A percentile compares a stretch with the other conserved stretches of the same genome.
Evolutionary conservation across 1,140 invertebrate species (phyloP).

Genomic region (Caerostris darwini): DNA sequence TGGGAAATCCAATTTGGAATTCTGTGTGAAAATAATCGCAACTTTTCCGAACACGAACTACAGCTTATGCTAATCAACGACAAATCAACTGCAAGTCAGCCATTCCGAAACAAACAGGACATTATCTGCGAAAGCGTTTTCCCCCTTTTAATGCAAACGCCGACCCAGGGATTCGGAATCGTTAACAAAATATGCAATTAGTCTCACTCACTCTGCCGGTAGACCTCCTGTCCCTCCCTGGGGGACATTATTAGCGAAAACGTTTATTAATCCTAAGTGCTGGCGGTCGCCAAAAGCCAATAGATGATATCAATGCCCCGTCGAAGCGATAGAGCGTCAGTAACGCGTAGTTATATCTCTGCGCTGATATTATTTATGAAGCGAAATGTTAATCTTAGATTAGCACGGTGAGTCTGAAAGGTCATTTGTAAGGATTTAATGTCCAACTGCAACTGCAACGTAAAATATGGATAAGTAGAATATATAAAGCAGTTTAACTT

Average conservation of each 20-base stretch:
- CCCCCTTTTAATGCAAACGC: neutral
- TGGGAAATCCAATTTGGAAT: no score
- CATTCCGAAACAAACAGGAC: neutral
- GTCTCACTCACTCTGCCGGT: neutral
- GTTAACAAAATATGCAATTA: conserved; percentile 6
- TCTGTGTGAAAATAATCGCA: neutral
- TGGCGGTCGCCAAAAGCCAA: neutral
- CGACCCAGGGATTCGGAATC: neutral
- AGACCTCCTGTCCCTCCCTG: neutral
- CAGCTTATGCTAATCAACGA: neutral
- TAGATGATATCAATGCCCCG: neutral
- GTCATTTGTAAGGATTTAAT: no score
- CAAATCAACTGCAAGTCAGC: neutral
- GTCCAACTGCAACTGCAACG: no score
- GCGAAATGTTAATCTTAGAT: no score
- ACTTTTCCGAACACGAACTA: neutral
- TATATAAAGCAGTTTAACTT: no score
- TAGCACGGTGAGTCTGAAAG: no score
- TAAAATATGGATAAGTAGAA: no score
- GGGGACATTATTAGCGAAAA: neutral
- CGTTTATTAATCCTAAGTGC: conserved; percentile 19
- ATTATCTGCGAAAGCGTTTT: neutral
- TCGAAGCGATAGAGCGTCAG: neutral
- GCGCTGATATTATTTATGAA: no score
- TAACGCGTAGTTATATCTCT: neutral